Percentiles rank a stretch among this genome's conserved stretches.
These are phyloP conservation scores for Acanthococcus lagerstroemiae DNA, from an alignment of 2,888 invertebrate species.

Conservation along the genomic window DNA sequence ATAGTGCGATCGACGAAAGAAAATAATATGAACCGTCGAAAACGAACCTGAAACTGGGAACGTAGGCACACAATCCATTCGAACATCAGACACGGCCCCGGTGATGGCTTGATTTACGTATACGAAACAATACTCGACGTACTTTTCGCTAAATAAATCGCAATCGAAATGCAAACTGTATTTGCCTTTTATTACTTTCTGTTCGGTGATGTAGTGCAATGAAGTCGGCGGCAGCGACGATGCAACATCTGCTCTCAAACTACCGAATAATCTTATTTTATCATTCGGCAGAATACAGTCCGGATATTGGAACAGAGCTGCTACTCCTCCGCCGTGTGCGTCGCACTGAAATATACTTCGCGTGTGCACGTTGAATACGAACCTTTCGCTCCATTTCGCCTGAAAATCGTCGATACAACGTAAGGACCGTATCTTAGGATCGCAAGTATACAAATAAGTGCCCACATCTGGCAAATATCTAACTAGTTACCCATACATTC, in stretches of 20 bases:
- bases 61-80: constrained; percentile 75
- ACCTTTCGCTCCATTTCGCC: constrained; percentile 78
- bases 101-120: constrained; percentile 77
- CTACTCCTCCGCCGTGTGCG: constrained; percentile 53
- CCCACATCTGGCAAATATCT: no score
- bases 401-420: no score
- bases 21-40: neutral
- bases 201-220: constrained; percentile 55
- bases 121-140: constrained; percentile 77
- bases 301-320: constrained; percentile 74
- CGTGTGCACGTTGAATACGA: constrained; percentile 73
- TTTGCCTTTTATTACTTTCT: constrained; percentile 51
- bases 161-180: constrained; percentile 70
- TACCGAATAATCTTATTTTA: constrained; percentile 66
- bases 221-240: constrained; percentile 56
- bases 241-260: constrained; percentile 58
- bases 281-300: constrained; percentile 64
- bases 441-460: no score
- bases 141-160: constrained; percentile 69
- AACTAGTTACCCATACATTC: no score
- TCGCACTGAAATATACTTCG: constrained; percentile 75
- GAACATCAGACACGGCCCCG: constrained; percentile 72
- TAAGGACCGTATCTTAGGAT: no score
- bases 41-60: constrained; percentile 61
- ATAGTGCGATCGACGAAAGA: neutral